Percentiles rank a stretch among this genome's conserved stretches.
These are phyloP conservation scores for Polyergus mexicanus DNA, from an alignment of 1,140 invertebrate species.

Conservation along the genomic window DNA sequence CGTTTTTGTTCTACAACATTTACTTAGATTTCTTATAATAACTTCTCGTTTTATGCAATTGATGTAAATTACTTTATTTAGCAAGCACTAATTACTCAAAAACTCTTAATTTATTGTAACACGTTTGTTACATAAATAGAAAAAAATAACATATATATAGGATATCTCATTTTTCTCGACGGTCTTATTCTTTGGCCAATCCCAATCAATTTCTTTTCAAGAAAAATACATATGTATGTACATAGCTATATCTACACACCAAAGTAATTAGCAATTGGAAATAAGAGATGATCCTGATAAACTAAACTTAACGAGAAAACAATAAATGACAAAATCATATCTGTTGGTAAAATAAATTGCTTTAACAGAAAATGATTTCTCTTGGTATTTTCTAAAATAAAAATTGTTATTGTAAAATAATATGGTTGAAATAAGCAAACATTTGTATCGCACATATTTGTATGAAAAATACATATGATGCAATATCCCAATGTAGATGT, in stretches of 20 bases:
- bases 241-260: neutral
- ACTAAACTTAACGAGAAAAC: neutral
- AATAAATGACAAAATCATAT: neutral
- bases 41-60: neutral
- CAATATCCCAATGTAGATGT: conserved; percentile 18
- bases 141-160: neutral
- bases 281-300: neutral
- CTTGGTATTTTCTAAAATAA: neutral
- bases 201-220: neutral
- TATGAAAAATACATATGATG: neutral
- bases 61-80: conserved; percentile 15
- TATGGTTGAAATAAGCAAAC: neutral
- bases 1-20: conserved; percentile 19
- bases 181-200: neutral
- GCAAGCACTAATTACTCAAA: conserved; percentile 14
- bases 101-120: conserved; percentile 36
- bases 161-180: neutral
- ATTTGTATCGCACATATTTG: neutral
- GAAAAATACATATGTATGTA: neutral
- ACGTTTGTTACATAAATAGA: conserved; percentile 11
- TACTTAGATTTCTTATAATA: neutral
- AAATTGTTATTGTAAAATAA: conserved; percentile 24
- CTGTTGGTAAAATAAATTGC: neutral
- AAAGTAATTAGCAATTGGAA: conserved; percentile 10
- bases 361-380: neutral